phyloP scores from a whole-genome alignment of 2,888 invertebrate species.

The Dolichomitus sp. region DNA sequence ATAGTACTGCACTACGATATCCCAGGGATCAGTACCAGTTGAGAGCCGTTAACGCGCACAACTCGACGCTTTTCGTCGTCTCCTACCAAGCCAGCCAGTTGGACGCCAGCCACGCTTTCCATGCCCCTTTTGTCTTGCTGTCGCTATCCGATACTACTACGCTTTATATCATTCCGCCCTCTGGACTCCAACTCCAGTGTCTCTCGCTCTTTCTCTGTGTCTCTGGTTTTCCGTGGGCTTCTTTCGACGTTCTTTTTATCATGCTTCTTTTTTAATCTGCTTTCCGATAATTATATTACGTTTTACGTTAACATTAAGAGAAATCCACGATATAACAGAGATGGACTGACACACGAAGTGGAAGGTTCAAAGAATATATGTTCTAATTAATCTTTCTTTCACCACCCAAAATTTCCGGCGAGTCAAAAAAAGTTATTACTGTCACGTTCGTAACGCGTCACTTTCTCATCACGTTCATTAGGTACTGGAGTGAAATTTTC shows the following conservation, averaged over 20 bases:
- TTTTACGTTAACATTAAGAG: neutral
- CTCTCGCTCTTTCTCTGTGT: conserved; percentile 17
- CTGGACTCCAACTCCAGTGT: conserved; percentile 1
- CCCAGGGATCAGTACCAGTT: conserved; percentile 34
- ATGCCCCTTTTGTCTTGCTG: conserved; percentile 37
- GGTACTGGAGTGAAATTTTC: too few species aligned
- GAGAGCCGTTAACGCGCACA: conserved; percentile 61
- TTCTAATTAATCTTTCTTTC: too few species aligned
- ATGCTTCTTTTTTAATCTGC: neutral
- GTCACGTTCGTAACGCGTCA: too few species aligned
- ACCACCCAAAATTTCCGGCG: too few species aligned
- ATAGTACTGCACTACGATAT: neutral
- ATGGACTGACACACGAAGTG: neutral
- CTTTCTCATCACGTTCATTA: too few species aligned
- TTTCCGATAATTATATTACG: conserved; percentile 4
- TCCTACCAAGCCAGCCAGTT: conserved; percentile 61
- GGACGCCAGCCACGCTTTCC: conserved; percentile 64
- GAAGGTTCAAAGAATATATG: neutral
- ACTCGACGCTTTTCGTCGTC: conserved; percentile 59
- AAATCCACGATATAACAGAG: neutral
- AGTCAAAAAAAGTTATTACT: too few species aligned
- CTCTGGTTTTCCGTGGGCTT: conserved; percentile 28
- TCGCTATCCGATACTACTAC: conserved; percentile 60
- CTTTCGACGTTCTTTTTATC: neutral
- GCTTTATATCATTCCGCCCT: conserved; percentile 53